These are phyloP conservation scores for Phylloscopus collybita DNA, from an alignment of 2,797 vertebrate species.

Conservation along the genomic window DNA sequence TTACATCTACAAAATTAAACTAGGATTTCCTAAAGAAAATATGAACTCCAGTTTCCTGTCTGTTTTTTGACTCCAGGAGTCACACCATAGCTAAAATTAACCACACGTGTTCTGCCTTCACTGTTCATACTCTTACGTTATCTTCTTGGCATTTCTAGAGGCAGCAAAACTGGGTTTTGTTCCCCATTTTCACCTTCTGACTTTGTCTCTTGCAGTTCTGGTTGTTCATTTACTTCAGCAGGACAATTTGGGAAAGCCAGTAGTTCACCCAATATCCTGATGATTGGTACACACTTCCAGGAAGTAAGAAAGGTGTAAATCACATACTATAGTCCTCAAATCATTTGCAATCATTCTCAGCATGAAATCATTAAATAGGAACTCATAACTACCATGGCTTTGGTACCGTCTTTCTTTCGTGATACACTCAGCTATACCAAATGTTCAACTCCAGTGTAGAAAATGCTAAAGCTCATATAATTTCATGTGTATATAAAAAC, in stretches of 20 bases:
- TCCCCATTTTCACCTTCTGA: neutral
- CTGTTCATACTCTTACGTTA: neutral
- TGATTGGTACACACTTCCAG: neutral
- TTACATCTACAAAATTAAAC: neutral
- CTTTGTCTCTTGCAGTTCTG: neutral
- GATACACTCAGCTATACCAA: neutral
- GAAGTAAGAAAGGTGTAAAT: neutral
- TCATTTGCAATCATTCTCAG: neutral
- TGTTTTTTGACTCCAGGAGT: neutral
- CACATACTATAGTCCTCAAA: neutral
- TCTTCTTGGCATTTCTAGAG: neutral
- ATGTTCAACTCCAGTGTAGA: neutral
- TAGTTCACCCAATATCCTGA: neutral
- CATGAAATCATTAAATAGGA: neutral
- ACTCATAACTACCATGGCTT: neutral
- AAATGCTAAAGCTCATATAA: neutral
- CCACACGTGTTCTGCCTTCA: neutral
- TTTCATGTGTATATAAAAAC: neutral
- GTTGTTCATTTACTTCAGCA: neutral
- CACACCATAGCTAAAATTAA: neutral
- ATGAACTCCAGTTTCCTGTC: neutral
- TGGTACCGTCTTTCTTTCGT: neutral
- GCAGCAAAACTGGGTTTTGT: neutral
- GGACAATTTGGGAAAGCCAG: neutral
- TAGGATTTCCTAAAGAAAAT: neutral